These are phyloP conservation scores for Epistrophe grossulariae DNA, from an alignment of 2,888 invertebrate species.

Conservation along the genomic window DNA sequence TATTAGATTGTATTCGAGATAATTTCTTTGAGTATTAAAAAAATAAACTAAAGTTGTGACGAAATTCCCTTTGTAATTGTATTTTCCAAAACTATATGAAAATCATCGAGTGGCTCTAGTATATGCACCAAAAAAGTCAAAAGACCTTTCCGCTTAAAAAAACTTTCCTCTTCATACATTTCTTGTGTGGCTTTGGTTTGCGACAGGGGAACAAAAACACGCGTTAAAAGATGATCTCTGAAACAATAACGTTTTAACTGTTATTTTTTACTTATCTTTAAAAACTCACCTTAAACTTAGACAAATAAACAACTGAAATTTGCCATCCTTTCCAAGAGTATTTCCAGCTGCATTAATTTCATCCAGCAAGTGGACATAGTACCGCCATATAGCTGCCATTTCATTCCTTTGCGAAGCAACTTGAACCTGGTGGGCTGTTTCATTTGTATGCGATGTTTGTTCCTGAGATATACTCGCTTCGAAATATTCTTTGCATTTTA, in stretches of 20 bases:
- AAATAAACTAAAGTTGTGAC: constrained; percentile 82
- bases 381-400: constrained; percentile 91
- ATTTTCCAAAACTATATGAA: constrained; percentile 92
- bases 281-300: constrained; percentile 92
- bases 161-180: constrained; percentile 98
- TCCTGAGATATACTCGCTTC: constrained; percentile 86
- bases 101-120: constrained; percentile 93
- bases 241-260: constrained; percentile 77
- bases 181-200: constrained; percentile 93
- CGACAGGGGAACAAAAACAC: constrained; percentile 96
- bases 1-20: constrained; percentile 25
- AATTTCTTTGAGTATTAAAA: not conserved
- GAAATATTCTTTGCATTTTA: constrained; percentile 89
- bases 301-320: constrained; percentile 98
- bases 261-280: not conserved
- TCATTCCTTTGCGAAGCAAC: constrained; percentile 83
- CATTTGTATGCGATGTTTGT: constrained; percentile 78
- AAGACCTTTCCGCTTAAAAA: constrained; percentile 93
- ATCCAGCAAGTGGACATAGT: constrained; percentile 94
- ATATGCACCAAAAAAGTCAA: constrained; percentile 95
- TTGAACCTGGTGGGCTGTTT: constrained; percentile 79
- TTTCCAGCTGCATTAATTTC: constrained; percentile 94
- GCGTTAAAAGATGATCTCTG: constrained; percentile 95
- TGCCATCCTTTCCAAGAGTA: constrained; percentile 95
- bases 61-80: constrained; percentile 88